Evolutionary conservation across 2,797 vertebrate species (phyloP), one percentile per base, ranked within the genome.

Genomic region (Melanotaenia trifasciata): DNA sequence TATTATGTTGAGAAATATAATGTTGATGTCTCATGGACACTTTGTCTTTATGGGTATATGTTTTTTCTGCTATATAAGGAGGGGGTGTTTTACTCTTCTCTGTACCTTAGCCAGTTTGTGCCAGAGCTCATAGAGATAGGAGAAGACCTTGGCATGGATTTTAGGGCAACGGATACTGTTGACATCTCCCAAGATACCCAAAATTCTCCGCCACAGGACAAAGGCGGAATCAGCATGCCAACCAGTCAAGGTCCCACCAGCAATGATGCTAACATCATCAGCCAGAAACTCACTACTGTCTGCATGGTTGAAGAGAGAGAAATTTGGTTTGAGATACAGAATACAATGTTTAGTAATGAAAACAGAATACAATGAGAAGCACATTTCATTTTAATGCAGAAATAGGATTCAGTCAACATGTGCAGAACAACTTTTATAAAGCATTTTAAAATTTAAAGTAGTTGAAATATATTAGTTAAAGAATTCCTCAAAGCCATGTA

Each of bases 221-320:
- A 98, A 96, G 7, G 98, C 97, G 1, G 97, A 99, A 87, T 99
- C 98, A 0, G 98, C 94, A 75, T 97, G 97, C 98, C 98, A 99
- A 35, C 98, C 98, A 0, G 95, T 94, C 59, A 99, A 94, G 78
- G 94, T 98, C 64, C 98, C 98, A 51, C 98, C 98, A 43, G 98
- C 97, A 71, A 99, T 98, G 82, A 99, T 97, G 89, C 98, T 99
- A 87, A 97, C 95, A 84, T 99, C 97, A 26, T 99, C 97, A 12
- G 96, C 94, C 70, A 99, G 95, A 89, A 95, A 98, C 81, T 99
- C 97, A 4, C 95, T 97, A 67, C 97, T 99, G 73, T 99, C 98
- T 99, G 92, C 3, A 84, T 57, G 67, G 66, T 72, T 16, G 70
- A 56, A 53, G 38, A 79, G 22, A 85, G 63, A 62, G 69, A n/a